Evolutionary conservation across 2,888 invertebrate genomes (phyloP), one percentile per base, ranked within the genome.

Genomic region (Coelogynopora nodosa): DNA sequence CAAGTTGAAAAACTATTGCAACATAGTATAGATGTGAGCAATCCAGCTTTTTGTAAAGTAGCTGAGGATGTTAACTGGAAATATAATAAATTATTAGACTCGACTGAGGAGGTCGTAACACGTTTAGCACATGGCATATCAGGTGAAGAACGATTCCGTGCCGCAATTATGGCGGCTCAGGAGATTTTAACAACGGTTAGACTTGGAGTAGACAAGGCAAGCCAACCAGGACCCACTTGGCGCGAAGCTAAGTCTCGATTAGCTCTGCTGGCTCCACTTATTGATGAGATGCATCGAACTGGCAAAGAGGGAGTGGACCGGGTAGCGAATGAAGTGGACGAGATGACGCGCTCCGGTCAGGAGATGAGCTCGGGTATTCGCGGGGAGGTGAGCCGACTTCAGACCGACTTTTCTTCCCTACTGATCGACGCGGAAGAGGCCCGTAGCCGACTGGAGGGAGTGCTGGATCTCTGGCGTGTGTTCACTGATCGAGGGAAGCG

Each of bases 401-500:
- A 23, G 10, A 23, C 23, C 2, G 74, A 74, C 18, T 74, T n/a
- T 23, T 74, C 74, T 2, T 5, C 23, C 18, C 23, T 74, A 26
- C 2, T 74, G 5, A 23, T 5, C 5, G 74, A 74, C 2, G 74
- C 10, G 2, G 10, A 74, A 26, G 74, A 74, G 74, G 27, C 74
- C 2, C 74, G 74, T 5, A 23, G 74, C 5, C 5, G 23, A 23
- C 23, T 74, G 74, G 74, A 74, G 74, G 74, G 18, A 23, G 74
- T 74, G 10, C 74, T 74, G 18, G 74, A 74, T 5, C 23, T 74
- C 10, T 74, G 74, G 74, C 74, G 74, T 23, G 23, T 2, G 23
- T 74, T 74, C 74, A 74, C 74, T 5, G 74, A 74, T 5, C 74
- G 74, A n/a, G 74, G 74, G 27, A 74, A 74, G 74, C 5, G 74